Base-by-base conservation (phyloP, 2,888 invertebrate species). In the Idaea dimidiata region DNA sequence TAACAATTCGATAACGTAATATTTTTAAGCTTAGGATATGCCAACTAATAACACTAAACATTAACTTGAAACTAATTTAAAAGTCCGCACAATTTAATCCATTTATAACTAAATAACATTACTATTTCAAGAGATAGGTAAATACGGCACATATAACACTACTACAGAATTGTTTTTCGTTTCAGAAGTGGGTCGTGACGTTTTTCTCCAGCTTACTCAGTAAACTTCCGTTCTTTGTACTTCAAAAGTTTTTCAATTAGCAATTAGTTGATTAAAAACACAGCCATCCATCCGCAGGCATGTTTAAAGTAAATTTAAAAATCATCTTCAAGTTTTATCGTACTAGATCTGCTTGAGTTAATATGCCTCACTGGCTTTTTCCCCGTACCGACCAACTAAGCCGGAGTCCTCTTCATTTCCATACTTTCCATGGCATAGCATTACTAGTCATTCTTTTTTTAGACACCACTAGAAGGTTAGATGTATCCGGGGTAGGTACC, bases 171-270 rank as follows among this genome's bases (percentile, higher is more conserved):
- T 77, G 81, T 80, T 83, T n/a, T 82, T 80, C 74, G 68, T 72
- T 73, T 75, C 72, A 74, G 77, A 83, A 82, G 75, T 81, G 73
- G 79, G 81, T 81, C 79, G 74, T 69, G 73, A 71, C 72, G 76
- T 83, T 84, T 81, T 82, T 77, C 75, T 71, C 72, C 75, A 81
- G 77, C 78, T 80, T 77, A 68, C 70, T 68, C 76, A 72, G 75
- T 70, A 73, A 79, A 80, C 76, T 82, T 79, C 62, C 72, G 71
- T 74, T 76, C 73, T 74, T 73, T 72, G 71, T 68, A 72, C 77
- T 79, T 43, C 70, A 66, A 79, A 89, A 89, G 81, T 88, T 88
- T 88, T 84, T 82, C 83, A 87, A 88, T 89, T 87, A 88, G 80
- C 84, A 85, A 87, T 86, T 86, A 87, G 86, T 87, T 88, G 85